phyloP scores from a whole-genome alignment of 2,888 invertebrate species.

The Ichneumon xanthorius region DNA sequence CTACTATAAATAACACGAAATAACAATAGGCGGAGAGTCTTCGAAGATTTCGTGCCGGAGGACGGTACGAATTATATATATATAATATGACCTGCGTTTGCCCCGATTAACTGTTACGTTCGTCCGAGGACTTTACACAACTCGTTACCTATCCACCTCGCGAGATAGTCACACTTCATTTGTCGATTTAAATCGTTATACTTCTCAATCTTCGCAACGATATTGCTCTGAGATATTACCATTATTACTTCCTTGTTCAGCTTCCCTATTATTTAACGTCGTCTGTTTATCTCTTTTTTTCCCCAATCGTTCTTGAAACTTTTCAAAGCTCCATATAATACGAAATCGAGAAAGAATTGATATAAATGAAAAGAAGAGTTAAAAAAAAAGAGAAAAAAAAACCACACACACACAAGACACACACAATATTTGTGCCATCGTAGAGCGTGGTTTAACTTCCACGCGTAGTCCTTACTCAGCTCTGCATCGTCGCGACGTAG shows the following conservation, averaged over 20 bases:
- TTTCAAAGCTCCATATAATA: constrained; percentile 30
- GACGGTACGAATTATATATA: constrained; percentile 20
- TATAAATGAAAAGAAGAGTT: constrained; percentile 25
- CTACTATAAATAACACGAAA: constrained; percentile 40
- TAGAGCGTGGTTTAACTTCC: constrained; percentile 83
- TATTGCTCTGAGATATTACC: constrained; percentile 8
- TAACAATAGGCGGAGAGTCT: constrained; percentile 37
- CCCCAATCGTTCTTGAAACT: constrained; percentile 18
- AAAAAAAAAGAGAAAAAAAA: constrained; percentile 31
- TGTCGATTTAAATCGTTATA: constrained; percentile 31
- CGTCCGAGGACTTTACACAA: constrained; percentile 23
- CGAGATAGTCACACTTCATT: constrained; percentile 35
- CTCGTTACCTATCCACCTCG: constrained; percentile 20
- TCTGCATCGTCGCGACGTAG: constrained; percentile 83
- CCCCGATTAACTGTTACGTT: constrained; percentile 33
- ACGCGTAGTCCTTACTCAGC: constrained; percentile 82
- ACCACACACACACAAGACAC: constrained; percentile 22
- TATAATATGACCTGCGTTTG: constrained; percentile 39
- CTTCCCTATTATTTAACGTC: constrained; percentile 44
- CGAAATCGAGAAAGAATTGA: constrained; percentile 36
- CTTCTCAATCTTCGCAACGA: constrained; percentile 12
- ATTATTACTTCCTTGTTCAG: constrained; percentile 41
- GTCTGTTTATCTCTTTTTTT: constrained; percentile 14
- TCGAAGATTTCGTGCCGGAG: constrained; percentile 49
- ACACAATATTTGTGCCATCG: constrained; percentile 81